Evolutionary conservation across 2,888 invertebrate genomes (phyloP), one percentile per base, ranked within the genome.

Genomic region (Lysandra bellargus): DNA sequence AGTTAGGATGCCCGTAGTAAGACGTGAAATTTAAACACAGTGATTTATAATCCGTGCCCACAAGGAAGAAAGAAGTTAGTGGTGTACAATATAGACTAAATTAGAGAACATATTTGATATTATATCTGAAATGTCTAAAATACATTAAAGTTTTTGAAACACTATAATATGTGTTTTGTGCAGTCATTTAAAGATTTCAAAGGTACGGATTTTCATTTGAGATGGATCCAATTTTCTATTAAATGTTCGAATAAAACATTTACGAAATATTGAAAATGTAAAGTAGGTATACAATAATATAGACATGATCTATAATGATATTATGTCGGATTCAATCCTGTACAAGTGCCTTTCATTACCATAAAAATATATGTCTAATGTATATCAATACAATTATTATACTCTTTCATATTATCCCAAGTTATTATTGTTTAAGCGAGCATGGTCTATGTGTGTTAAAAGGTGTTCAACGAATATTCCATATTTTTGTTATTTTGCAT

Each of bases 341-440:
- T 44, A 17, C 44, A 74, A 74, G 74, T 74, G 74, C 74, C 74
- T 74, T 74, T 74, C 33, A 69, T 33, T 69, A 69, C 17, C 4
- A 30, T 64, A 64, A 64, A 69, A 33, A 3, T 14, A 69, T 14
- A 12, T 37, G 37, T 37, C 14, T 33, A 33, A 61, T 64, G 64
- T 64, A 69, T 37, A 69, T 69, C 33, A 37, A 37, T 69, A 37
- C 33, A 33, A 69, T 69, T 69, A 17, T 57, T 33, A 33, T 69
- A 33, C 14, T 33, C 33, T 30, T 64, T 64, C 64, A 64, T 33
- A 14, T 69, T 69, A 69, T 69, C 14, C 14, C 37, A 69, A 33
- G 69, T 69, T 37, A 69, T 37, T 12, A 69, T 64, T 64, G 23
- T 64, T 9, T 61, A 69, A 33, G 33, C 30, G 30, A 69, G 33